Evolutionary conservation across 2,797 vertebrate species (phyloP).

Genomic region (Morus bassanus): DNA sequence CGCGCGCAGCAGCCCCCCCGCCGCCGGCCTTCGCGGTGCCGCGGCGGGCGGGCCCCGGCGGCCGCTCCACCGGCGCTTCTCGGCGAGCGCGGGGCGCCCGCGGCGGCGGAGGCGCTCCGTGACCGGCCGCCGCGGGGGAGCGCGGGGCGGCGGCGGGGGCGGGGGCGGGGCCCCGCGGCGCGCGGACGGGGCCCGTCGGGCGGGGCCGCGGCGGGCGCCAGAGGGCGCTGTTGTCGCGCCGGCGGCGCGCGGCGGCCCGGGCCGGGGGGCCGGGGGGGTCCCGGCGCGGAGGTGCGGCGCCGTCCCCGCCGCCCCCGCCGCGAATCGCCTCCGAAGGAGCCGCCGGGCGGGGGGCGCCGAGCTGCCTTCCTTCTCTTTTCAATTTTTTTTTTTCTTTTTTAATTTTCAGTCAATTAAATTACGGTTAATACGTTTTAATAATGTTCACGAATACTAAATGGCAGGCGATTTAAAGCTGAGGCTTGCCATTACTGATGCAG

Average conservation of each 20-base stretch:
- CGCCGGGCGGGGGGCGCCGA: neutral
- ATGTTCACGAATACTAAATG: constrained; percentile 25
- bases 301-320: neutral
- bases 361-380: too few relatives aligned
- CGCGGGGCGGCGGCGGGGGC: neutral
- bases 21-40: neutral
- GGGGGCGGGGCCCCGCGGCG: neutral
- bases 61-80: neutral
- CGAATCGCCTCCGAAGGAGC: fast-evolving
- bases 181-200: neutral
- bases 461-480: constrained; percentile 45
- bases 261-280: too few relatives aligned
- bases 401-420: constrained; percentile 44
- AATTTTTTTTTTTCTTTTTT: neutral
- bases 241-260: neutral
- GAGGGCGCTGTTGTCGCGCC: constrained; percentile 18
- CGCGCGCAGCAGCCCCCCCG: neutral
- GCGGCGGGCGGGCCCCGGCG: neutral
- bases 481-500: constrained; percentile 35
- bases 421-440: constrained; percentile 63
- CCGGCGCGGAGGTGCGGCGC: neutral
- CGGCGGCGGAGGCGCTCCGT: neutral
- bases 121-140: neutral
- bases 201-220: neutral
- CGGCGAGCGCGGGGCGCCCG: neutral